These are phyloP conservation scores for Turritopsis dohrnii DNA, from an alignment of 30 jellyfish, hydroid and myxozoan genomes.

Conservation along the genomic window DNA sequence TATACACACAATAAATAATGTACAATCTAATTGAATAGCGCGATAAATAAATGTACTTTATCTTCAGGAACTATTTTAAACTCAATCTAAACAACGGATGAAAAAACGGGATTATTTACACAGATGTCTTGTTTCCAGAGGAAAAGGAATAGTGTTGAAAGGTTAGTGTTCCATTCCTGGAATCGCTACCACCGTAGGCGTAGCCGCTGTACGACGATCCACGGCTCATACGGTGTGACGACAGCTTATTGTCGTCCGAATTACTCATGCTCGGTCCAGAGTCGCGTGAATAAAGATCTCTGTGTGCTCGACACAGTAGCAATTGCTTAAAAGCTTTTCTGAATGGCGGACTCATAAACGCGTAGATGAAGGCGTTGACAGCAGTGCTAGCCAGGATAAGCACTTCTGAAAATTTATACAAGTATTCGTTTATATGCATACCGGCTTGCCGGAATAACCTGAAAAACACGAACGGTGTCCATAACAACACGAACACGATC, in stretches of 20 bases:
- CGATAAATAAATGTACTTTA: neutral
- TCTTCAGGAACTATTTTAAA: neutral
- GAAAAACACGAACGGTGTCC: slow-evolving; percentile 85
- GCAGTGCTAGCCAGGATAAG: slow-evolving; percentile 86
- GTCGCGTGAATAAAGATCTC: slow-evolving; percentile 30
- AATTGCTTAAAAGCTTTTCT: slow-evolving; percentile 57
- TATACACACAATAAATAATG: neutral
- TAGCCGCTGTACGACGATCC: slow-evolving; percentile 9
- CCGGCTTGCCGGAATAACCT: slow-evolving; percentile 60
- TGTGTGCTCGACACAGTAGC: slow-evolving; percentile 38
- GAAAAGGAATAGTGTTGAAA: neutral
- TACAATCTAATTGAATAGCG: neutral
- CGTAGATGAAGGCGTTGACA: slow-evolving; percentile 83
- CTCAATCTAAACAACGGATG: neutral
- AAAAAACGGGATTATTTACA: slow-evolving; percentile 6
- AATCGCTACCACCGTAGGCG: neutral
- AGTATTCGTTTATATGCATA: slow-evolving; percentile 40
- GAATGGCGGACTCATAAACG: slow-evolving; percentile 89
- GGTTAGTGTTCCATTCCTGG: slow-evolving; percentile 9
- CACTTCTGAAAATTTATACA: slow-evolving; percentile 72
- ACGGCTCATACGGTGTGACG: neutral
- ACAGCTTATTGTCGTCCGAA: slow-evolving; percentile 31
- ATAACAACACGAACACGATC: slow-evolving; percentile 57
- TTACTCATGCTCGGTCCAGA: slow-evolving; percentile 45
- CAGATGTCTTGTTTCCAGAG: slow-evolving; percentile 10